Base-by-base conservation (phyloP, 2,888 invertebrate genomes). In the Colletes collaris region DNA sequence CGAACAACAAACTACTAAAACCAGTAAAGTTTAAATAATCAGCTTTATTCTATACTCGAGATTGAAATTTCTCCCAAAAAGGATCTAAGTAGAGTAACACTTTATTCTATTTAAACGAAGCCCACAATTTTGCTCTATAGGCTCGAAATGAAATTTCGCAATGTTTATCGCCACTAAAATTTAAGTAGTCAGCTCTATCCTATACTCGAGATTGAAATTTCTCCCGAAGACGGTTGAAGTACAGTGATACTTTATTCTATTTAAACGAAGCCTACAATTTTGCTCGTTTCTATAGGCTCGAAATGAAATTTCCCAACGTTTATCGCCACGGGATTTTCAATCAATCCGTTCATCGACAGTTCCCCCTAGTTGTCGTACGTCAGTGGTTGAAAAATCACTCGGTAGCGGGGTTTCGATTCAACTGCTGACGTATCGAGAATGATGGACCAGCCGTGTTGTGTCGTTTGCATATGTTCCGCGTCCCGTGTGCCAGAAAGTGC, bases 381-480 rank as follows among this genome's bases (percentile, higher is more conserved):
- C 59, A 11, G 40, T 60, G 19, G 19, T 7, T 4, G 59, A 44
- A 44, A 44, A 44, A 11, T 44, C 8, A 6, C 11, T 19, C 37
- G 27, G 19, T 46, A 60, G 44, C 60, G 16, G 46, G 0, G 44
- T 16, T 19, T 11, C 65, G 65, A 55, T 60, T 49, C 65, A 60
- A 66, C 52, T 35, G 66, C 40, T 62, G 66, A 74, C 53, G 58
- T 70, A 74, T 74, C 65, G 79, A 60, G 74, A 67, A 81, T 70
- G 67, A 81, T 70, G 79, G 79, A 79, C 62, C 62, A 55, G 55
- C 27, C 79, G 50, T 55, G 44, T 70, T 19, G 16, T 55, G 74
- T 53, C 65, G 68, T 80, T 80, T 77, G 73, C 77, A 73, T 77
- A 10, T 13, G 71, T 27, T 13, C 6, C 35, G 16, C 46, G 66